Evolutionary conservation across 2,888 invertebrate species (phyloP).

Genomic region (Sphaerophoria taeniata): DNA sequence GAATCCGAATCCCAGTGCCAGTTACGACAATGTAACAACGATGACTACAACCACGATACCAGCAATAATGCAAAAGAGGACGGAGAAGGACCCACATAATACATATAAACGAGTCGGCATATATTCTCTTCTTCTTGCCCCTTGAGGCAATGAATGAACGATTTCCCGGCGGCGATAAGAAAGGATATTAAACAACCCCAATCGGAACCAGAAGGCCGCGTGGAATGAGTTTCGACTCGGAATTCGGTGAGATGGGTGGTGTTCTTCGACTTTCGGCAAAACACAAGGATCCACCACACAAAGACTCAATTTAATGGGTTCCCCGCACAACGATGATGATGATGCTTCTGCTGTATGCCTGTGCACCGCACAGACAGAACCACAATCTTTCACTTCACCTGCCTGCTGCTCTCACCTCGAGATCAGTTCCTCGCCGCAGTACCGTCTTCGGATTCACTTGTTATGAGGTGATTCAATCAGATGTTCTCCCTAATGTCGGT

Average conservation of each 20-base stretch:
- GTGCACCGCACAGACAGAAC: slow-evolving; percentile 67
- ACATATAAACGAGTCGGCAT: slow-evolving; percentile 68
- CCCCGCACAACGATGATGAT: slow-evolving; percentile 68
- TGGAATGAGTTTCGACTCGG: not conserved
- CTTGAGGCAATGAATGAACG: slow-evolving; percentile 73
- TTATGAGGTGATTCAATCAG: slow-evolving; percentile 75
- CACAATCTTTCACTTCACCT: slow-evolving; percentile 74
- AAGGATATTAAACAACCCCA: slow-evolving; percentile 74
- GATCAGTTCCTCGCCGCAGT: no score
- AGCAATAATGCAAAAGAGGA: slow-evolving; percentile 33
- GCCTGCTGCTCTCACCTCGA: slow-evolving; percentile 54
- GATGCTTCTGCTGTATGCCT: slow-evolving; percentile 46
- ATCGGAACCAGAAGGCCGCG: slow-evolving; percentile 7
- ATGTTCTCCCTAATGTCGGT: slow-evolving; percentile 73
- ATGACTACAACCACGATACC: slow-evolving; percentile 34
- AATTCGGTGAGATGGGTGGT: slow-evolving; percentile 13
- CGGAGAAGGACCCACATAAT: slow-evolving; percentile 59
- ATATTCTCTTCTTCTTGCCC: slow-evolving; percentile 72
- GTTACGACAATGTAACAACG: slow-evolving; percentile 15
- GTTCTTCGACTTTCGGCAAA: slow-evolving; percentile 1
- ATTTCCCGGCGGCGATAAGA: slow-evolving; percentile 73
- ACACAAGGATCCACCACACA: slow-evolving; percentile 63
- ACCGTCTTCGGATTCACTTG: slow-evolving; percentile 62
- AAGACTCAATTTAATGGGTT: slow-evolving; percentile 74
- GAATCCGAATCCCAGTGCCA: slow-evolving; percentile 14